Evolutionary conservation across 1,140 invertebrate genomes (phyloP), one percentile per base, ranked within the genome.

Genomic region (Octopus bimaculoides): DNA sequence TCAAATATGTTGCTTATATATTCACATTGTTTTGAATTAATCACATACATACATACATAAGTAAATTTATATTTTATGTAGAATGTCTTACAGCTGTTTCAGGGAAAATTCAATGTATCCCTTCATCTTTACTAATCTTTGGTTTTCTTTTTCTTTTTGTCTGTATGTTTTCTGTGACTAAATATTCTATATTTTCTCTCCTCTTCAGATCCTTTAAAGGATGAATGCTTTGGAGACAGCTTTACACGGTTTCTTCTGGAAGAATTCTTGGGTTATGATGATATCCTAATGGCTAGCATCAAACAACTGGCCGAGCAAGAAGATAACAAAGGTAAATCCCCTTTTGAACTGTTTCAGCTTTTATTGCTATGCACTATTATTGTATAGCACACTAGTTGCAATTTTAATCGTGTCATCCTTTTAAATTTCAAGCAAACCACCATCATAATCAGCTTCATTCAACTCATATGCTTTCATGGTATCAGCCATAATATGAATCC

Each of bases 221-320:
- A 98, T 87, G 92, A 93, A 80, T 99, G 97, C 88, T 99, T 99
- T 91, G 97, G 98, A 0, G 96, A 98, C 90, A 89, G 93, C 0
- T 94, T 99, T 87, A 96, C 95, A 77, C 93, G 96, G 54, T 94
- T 97, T 85, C 92, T 99, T 75, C 91, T 99, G 6, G 95, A 97
- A 82, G 94, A 97, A 87, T 95, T 99, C 88, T 91, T 99, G 5
- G 98, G 98, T 7, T 99, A 99, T 86, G 97, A 99, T 90, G 97
- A 99, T 90, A 91, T 99, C 75, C 91, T 99, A 0, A 98, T 99
- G 96, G 94, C 96, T 0, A 97, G 96, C 69, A 95, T 99, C 52
- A 98, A 98, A 91, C 94, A 94, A 14, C 90, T 99, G 55, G 97
- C 97, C 5, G 97, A 99, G 89, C 93, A 96, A 82, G 96, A 99